These are phyloP conservation scores for Dromius quadrimaculatus DNA, from an alignment of 2,888 invertebrate genomes.

Conservation along the genomic window DNA sequence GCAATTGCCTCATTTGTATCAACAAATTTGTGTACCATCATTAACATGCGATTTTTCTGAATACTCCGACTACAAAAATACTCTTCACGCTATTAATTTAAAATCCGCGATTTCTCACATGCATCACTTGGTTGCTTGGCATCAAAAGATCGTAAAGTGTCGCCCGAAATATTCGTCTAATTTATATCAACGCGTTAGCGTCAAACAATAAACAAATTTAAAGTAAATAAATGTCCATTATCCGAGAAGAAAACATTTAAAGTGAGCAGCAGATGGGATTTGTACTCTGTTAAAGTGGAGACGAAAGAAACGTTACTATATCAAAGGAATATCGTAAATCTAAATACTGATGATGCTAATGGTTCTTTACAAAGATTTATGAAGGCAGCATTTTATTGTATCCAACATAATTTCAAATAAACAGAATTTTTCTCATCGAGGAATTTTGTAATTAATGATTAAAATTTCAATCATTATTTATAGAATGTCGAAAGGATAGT, in stretches of 20 bases:
- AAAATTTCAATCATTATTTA: too few species aligned
- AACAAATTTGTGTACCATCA: conserved; percentile 10
- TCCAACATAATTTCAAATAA: too few species aligned
- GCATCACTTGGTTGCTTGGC: not conserved
- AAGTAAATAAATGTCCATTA: conserved; percentile 34
- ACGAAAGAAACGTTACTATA: not conserved
- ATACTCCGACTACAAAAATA: conserved; percentile 19
- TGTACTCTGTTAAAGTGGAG: not conserved
- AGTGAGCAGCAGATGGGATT: not conserved
- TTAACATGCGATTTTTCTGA: conserved; percentile 10
- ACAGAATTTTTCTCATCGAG: too few species aligned
- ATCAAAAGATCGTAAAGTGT: conserved; percentile 17
- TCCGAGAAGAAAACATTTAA: conserved; percentile 5
- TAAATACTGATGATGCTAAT: conserved; percentile 2
- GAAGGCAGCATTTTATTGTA: too few species aligned
- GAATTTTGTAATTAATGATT: too few species aligned
- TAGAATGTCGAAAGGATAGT: too few species aligned
- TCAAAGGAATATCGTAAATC: conserved; percentile 6
- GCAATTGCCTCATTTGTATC: conserved; percentile 22
- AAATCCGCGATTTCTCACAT: conserved; percentile 2
- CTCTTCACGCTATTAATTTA: not conserved
- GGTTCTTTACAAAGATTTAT: conserved; percentile 21
- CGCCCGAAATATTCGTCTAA: conserved; percentile 6
- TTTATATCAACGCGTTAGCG: conserved; percentile 17
- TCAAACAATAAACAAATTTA: conserved; percentile 36